phyloP scores from a whole-genome alignment of 37 sponge, comb jelly and placozoan genomes.

The Spongia lamella region DNA sequence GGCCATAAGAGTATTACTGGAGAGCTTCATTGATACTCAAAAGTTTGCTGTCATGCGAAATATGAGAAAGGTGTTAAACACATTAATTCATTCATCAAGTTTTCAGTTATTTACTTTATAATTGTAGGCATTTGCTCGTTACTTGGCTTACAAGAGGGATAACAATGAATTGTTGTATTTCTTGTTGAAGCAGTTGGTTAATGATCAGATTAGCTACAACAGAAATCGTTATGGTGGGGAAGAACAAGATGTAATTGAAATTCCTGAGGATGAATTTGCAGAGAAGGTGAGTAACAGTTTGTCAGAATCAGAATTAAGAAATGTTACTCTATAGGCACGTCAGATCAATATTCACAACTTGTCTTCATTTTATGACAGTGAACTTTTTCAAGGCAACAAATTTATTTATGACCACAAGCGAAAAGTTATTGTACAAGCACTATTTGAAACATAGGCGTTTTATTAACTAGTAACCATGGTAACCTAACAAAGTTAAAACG shows the following conservation, averaged over 20 bases:
- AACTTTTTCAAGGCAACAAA: constrained; percentile 76
- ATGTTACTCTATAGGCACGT: constrained; percentile 59
- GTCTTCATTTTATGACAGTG: constrained; percentile 88
- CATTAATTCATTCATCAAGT: not conserved
- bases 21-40: constrained; percentile 99
- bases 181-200: constrained; percentile 91
- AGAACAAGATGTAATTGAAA: constrained; percentile 76
- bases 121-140: constrained; percentile 88
- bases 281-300: constrained; percentile 65
- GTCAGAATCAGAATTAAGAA: not conserved
- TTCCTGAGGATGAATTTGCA: constrained; percentile 90
- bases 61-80: constrained; percentile 85
- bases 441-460: constrained; percentile 15
- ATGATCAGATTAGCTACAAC: constrained; percentile 86
- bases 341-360: constrained; percentile 92
- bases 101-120: not conserved
- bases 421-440: constrained; percentile 71
- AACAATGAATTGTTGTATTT: constrained; percentile 98
- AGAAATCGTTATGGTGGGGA: constrained; percentile 87
- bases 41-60: constrained; percentile 98
- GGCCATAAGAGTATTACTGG: constrained; percentile 96
- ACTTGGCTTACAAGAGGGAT: constrained; percentile 90
- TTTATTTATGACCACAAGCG: constrained; percentile 85
- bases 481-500: too few relatives aligned
- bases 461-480: too few relatives aligned